Conservation (phyloP, 1,140 invertebrate genomes). For the Nasonia giraulti region DNA sequence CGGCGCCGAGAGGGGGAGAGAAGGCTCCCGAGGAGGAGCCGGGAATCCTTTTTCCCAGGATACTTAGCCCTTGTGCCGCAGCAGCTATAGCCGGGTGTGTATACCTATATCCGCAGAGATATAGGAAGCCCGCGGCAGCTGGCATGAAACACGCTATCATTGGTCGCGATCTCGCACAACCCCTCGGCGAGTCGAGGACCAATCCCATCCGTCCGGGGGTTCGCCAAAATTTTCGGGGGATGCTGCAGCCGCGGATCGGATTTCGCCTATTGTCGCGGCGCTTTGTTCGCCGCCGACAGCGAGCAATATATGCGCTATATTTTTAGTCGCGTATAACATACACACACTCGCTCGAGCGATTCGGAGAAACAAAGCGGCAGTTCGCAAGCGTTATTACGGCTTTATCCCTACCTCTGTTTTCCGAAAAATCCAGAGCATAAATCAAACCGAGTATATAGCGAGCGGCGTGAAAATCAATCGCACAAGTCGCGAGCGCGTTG, state of each 20-base stretch:
- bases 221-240: conserved; percentile 47
- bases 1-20: conserved; percentile 33
- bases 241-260: conserved; percentile 44
- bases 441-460: conserved; percentile 59
- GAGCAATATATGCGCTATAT: too few relatives aligned
- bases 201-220: conserved; percentile 60
- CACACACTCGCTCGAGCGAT: too few relatives aligned
- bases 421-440: conserved; percentile 58
- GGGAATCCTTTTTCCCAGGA: conserved; percentile 47
- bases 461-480: conserved; percentile 70
- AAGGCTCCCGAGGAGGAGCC: conserved; percentile 50
- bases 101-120: neutral
- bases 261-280: conserved; percentile 49
- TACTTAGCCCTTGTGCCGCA: neutral
- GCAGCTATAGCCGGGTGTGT: neutral
- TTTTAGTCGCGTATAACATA: too few relatives aligned
- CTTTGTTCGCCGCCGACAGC: conserved; percentile 14
- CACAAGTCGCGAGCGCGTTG: conserved; percentile 54
- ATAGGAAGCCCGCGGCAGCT: conserved; percentile 60
- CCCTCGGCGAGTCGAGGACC: conserved; percentile 68
- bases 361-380: too few relatives aligned
- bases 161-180: conserved; percentile 72
- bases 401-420: neutral
- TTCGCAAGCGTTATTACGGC: too few relatives aligned
- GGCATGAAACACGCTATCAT: conserved; percentile 67